Percentiles rank a stretch among this genome's conserved stretches.
phyloP scores from a whole-genome alignment of 2,888 invertebrate genomes.

The Plagiodera versicolora region DNA sequence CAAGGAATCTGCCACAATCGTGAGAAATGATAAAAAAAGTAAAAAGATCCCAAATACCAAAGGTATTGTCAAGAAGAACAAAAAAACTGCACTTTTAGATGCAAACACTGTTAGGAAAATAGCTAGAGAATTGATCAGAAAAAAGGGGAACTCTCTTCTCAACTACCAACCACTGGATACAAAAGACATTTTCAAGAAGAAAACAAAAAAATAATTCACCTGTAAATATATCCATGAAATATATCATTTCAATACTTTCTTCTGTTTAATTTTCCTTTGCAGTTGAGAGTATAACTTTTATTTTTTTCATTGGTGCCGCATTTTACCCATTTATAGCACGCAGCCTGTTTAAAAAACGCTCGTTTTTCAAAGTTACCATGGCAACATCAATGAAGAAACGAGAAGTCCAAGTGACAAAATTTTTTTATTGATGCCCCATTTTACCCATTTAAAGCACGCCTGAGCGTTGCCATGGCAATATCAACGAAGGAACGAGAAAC shows the following conservation, averaged over 20 bases:
- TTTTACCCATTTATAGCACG: no score
- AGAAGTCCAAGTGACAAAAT: no score
- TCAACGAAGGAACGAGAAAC: no score
- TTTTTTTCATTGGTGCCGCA: no score
- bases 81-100: slow-evolving; percentile 25
- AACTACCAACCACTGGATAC: slow-evolving; percentile 7
- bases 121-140: slow-evolving; percentile 36
- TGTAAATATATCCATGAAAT: background rate
- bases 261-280: no score
- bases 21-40: slow-evolving; percentile 15
- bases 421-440: no score
- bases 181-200: slow-evolving; percentile 22
- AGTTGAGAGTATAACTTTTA: no score
- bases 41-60: slow-evolving; percentile 20
- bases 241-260: background rate
- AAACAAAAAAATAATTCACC: background rate
- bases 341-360: no score
- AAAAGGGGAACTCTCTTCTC: slow-evolving; percentile 31
- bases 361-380: no score
- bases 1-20: slow-evolving; percentile 5
- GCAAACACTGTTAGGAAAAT: slow-evolving; percentile 31
- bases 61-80: slow-evolving; percentile 17
- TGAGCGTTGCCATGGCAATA: no score
- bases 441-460: no score
- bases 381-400: no score